Evolutionary conservation across 2,797 vertebrate genomes (phyloP).

Genomic region (Xenops minutus): DNA sequence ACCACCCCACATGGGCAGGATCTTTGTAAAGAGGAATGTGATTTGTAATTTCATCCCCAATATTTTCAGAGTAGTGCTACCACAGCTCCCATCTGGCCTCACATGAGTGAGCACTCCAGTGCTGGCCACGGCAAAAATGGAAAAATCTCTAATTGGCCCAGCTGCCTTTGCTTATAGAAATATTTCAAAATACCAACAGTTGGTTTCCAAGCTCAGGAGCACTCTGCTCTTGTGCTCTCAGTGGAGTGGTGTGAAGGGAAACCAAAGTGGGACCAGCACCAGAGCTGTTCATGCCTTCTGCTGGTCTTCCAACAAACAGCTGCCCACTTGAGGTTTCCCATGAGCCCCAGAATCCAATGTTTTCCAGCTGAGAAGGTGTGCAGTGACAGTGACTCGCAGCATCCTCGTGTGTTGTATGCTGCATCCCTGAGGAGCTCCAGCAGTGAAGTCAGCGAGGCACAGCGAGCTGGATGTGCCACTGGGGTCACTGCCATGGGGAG

Average conservation of each 20-base stretch:
- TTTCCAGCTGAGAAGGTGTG: neutral
- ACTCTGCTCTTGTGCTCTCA: neutral
- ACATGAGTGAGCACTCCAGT: neutral
- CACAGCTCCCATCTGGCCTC: neutral
- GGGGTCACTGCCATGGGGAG: rapidly evolving
- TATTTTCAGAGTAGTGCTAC: neutral
- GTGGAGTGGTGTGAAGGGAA: neutral
- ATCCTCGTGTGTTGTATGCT: neutral
- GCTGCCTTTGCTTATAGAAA: neutral
- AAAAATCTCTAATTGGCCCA: neutral
- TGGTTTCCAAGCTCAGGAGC: neutral
- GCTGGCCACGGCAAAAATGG: neutral
- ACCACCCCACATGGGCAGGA: neutral
- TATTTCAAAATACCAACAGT: neutral
- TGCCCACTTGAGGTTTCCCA: neutral
- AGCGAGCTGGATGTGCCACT: neutral
- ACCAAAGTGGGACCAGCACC: neutral
- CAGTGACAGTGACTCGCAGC: neutral
- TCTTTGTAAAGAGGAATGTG: neutral
- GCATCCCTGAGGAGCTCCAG: neutral
- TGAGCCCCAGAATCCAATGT: neutral
- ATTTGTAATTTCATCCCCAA: neutral
- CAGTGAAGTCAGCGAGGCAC: neutral
- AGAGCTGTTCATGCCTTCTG: neutral
- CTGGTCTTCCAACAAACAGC: neutral